Base-by-base conservation (phyloP, 2,113 vertebrate genomes). In the Geococcyx californianus region DNA sequence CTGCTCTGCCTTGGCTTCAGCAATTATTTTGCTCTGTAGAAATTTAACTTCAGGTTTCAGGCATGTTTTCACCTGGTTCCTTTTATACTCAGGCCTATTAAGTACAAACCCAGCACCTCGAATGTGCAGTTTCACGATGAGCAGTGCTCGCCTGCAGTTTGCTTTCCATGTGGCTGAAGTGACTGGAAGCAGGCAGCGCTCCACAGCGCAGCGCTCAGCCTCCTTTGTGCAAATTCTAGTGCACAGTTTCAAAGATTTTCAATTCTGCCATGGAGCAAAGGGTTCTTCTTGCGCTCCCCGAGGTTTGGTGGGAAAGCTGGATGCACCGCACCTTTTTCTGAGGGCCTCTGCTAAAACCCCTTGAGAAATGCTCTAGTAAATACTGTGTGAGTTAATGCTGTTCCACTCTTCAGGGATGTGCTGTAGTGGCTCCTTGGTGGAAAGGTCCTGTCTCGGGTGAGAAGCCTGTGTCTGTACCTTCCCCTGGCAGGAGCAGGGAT, bases 201-300 rank as follows among this genome's bases (percentile, higher is more conserved):
- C 10, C 0, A 0, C 56, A 36, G 56, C 0, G 6, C 67, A n/a
- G 18, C 1, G 0, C 63, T 42, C 40, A 21, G 62, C 26, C 17
- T 9, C 38, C 38, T 19, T 25, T 3, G 0, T 7, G 13, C 29
- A 2, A 9, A 0, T 40, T 25, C 52, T 17, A 3, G 10, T 1
- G 10, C 23, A 1, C 36, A 4, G 0, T 4, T 59, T 2, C 2
- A 6, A 51, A 75, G 21, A 14, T 7, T 40, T 31, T 0, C 12
- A 25, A 38, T 5, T 55, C 31, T 54, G 55, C 29, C 31, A 20
- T 0, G 3, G 28, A n/a, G 40, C 45, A 55, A 3, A 79, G 21
- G 2, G 1, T 5, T 34, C 16, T 51, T 13, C 21, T 23, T 0
- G 0, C 1, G 0, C 7, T 17, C 33, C 16, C 34, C 6, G 7